Conservation (phyloP, 2,113 vertebrate species). For the Xiphophorus couchianus region DNA sequence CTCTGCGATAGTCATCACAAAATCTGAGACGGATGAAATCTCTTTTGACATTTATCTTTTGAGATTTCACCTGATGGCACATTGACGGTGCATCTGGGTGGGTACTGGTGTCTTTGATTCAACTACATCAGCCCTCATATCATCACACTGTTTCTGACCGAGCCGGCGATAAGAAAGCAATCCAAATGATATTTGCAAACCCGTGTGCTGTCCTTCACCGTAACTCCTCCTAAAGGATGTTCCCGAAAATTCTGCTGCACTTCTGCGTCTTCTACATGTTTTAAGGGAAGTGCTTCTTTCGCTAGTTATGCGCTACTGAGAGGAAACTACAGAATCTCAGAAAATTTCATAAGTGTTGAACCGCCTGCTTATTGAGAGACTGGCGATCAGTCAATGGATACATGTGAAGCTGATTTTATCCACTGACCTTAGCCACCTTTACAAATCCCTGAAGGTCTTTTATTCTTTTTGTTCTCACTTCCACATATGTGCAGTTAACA, state of each 20-base stretch:
- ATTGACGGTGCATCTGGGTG: not conserved
- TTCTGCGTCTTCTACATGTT: not conserved
- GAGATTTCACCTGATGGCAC: not conserved
- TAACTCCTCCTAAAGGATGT: no score
- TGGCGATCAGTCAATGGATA: no score
- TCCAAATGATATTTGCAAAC: not conserved
- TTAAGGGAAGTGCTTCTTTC: not conserved
- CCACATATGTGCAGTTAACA: no score
- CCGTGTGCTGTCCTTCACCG: not conserved
- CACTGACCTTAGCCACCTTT: no score
- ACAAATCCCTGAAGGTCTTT: no score
- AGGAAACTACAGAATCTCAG: not conserved
- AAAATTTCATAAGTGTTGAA: not conserved
- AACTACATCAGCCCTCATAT: not conserved
- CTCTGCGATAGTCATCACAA: not conserved
- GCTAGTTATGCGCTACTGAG: not conserved
- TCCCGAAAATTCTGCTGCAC: no score
- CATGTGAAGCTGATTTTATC: no score
- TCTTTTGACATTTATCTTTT: no score
- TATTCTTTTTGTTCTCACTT: no score
- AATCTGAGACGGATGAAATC: not conserved
- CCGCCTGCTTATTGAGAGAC: not conserved
- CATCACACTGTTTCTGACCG: not conserved
- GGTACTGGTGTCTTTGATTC: not conserved
- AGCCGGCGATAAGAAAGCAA: not conserved